Evolutionary conservation across 2,888 invertebrate species (phyloP), one percentile per base, ranked within the genome.

Genomic region (Phengaris arion): DNA sequence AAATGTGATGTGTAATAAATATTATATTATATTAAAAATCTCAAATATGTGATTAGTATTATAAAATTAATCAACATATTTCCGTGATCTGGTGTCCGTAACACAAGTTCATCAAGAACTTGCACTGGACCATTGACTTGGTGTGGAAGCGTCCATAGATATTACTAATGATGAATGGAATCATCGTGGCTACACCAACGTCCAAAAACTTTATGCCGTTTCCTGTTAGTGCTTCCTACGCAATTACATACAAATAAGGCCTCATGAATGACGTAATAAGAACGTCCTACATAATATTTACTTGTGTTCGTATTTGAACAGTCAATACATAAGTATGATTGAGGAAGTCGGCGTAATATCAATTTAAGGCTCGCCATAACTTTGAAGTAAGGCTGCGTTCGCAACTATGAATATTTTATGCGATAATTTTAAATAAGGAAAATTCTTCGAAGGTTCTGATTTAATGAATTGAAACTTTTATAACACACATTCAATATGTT

Each of bases 281-380:
- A 64, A 64, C 64, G 35, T 35, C 75, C 69, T 69, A 75, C 75
- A 75, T 74, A 75, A 75, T 74, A 75, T 75, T 75, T 77, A 75
- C 75, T 74, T 75, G 64, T 57, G 64, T 75, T 76, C 54, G 64
- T 75, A 70, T 74, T 70, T 74, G 64, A 74, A 74, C 74, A 75
- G 77, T 74, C 75, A 77, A 77, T 75, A 74, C 75, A 74, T 77
- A 75, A 77, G 77, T 75, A 77, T 75, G 75, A 77, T 77, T 76
- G 77, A 77, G 75, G 74, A 75, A 72, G 75, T 72, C 70, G 15
- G 55, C 59, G 72, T 70, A 77, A 75, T 77, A 77, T 77, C 75
- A 75, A 75, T 77, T 77, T 77, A 72, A 74, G 72, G 74, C 57
- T 70, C 74, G 75, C 69, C 77, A 74, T 77, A 77, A 77, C 75